A percentile compares a stretch with the other conserved stretches of the same genome.
These are phyloP conservation scores for Pseudochirops corinnae DNA, from an alignment of 2,797 vertebrate genomes.

Conservation along the genomic window DNA sequence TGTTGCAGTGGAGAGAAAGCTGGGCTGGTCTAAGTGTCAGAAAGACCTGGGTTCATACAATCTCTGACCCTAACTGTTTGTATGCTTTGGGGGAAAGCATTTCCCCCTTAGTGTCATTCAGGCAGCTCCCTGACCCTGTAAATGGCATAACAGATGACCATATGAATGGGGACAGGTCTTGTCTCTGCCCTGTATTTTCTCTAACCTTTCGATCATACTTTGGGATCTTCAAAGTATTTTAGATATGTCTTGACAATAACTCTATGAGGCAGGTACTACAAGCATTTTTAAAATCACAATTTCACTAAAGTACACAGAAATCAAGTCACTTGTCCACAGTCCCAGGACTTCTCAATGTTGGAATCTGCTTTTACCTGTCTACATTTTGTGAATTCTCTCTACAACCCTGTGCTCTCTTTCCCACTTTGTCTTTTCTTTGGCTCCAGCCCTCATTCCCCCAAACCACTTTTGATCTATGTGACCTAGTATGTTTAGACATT, in stretches of 20 bases:
- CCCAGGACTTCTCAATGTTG: background rate
- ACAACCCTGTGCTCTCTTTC: background rate
- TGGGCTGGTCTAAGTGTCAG: background rate
- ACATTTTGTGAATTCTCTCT: background rate
- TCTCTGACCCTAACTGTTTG: background rate
- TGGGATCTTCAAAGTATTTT: background rate
- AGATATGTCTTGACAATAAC: background rate
- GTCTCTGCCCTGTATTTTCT: background rate
- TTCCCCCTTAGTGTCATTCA: background rate
- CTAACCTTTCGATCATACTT: background rate
- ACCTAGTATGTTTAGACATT: background rate
- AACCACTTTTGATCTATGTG: background rate
- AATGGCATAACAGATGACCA: background rate
- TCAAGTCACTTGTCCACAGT: background rate
- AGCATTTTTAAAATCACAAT: background rate
- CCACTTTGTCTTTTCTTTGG: background rate
- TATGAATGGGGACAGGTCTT: background rate
- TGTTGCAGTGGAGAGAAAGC: background rate
- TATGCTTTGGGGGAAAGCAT: background rate
- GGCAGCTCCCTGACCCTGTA: background rate
- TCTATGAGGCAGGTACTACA: background rate
- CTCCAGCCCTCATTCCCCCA: background rate
- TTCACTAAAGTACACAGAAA: background rate
- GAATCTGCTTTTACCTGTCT: background rate
- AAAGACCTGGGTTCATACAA: background rate